These are phyloP conservation scores for Galerucella calmariensis DNA, from an alignment of 2,888 invertebrate genomes.

Conservation along the genomic window DNA sequence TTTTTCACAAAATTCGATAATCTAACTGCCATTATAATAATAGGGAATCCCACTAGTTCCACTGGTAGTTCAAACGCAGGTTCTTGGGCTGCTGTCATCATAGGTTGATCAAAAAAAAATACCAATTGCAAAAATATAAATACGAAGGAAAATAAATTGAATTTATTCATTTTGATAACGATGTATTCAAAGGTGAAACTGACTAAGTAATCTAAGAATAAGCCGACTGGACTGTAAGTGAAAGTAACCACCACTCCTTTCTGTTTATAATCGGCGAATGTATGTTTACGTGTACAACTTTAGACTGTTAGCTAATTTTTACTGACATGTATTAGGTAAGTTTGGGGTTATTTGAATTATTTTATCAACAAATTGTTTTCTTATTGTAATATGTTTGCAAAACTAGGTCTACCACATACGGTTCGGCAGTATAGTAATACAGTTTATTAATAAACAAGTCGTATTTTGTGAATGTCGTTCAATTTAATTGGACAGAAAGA, in stretches of 20 bases:
- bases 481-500: no score
- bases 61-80: conserved; percentile 81
- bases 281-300: conserved; percentile 14
- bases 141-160: conserved; percentile 40
- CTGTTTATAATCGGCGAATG: conserved; percentile 14
- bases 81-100: conserved; percentile 53
- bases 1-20: conserved; percentile 86
- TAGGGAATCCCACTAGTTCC: conserved; percentile 86
- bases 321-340: conserved; percentile 21
- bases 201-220: conserved; percentile 40
- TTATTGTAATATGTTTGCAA: neutral
- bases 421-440: neutral
- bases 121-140: conserved; percentile 32
- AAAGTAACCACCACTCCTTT: conserved; percentile 61
- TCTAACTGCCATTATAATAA: conserved; percentile 82
- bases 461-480: no score
- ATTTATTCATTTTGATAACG: conserved; percentile 51
- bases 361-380: neutral
- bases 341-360: conserved; percentile 9
- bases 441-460: neutral
- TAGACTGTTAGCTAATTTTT: conserved; percentile 26
- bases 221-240: conserved; percentile 56
- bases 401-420: neutral
- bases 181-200: conserved; percentile 39
- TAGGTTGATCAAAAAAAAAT: conserved; percentile 45